Evolutionary conservation across 2,888 invertebrate species (phyloP).

Genomic region (Girardia tigrina): DNA sequence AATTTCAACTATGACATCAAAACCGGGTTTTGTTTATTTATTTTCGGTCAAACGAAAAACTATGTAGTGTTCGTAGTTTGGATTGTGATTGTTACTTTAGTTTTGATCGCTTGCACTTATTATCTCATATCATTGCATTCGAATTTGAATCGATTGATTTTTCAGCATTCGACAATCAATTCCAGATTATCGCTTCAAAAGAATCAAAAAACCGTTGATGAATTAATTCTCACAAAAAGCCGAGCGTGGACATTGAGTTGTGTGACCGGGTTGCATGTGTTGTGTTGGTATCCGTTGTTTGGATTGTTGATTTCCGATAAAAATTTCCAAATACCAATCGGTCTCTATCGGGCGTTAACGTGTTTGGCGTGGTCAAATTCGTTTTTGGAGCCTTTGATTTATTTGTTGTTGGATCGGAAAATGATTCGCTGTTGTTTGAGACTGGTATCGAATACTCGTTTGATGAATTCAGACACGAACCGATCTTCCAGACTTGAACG

Average conservation of each 20-base stretch:
- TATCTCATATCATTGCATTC: slow-evolving; percentile 46
- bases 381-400: slow-evolving; percentile 46
- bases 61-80: slow-evolving; percentile 50
- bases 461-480: background rate
- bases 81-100: slow-evolving; percentile 47
- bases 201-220: no score
- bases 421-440: slow-evolving; percentile 36
- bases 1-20: slow-evolving; percentile 48
- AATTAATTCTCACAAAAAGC: slow-evolving; percentile 37
- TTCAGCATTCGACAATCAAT: slow-evolving; percentile 44
- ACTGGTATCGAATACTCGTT: background rate
- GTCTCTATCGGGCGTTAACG: slow-evolving; percentile 46
- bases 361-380: slow-evolving; percentile 50
- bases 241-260: slow-evolving; percentile 46
- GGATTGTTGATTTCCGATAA: slow-evolving; percentile 46
- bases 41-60: slow-evolving; percentile 46
- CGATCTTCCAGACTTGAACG: slow-evolving; percentile 11
- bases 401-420: slow-evolving; percentile 45
- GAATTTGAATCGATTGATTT: slow-evolving; percentile 43
- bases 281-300: slow-evolving; percentile 50
- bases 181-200: background rate
- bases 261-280: slow-evolving; percentile 43
- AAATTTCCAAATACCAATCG: slow-evolving; percentile 42
- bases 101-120: slow-evolving; percentile 44
- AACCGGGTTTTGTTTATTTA: slow-evolving; percentile 48